These are phyloP conservation scores for Apis mellifera DNA, from an alignment of 1,140 invertebrate genomes.

Conservation along the genomic window Amel_HAv3.1 CM009935.2:6095501-6096000, in stretches of 20 bases:
- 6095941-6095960: no score
- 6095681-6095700: not conserved
- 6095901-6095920: no score
- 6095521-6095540: not conserved
- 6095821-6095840: no score
- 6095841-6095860: no score
- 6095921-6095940: no score
- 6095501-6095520: not conserved
- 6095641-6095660: not conserved
- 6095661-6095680: not conserved
- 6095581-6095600: not conserved
- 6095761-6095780: not conserved
- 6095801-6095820: not conserved
- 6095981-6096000: no score
- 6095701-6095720: not conserved
- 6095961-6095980: no score
- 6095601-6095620: not conserved
- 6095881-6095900: no score
- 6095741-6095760: no score
- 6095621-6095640: not conserved
- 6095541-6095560: not conserved
- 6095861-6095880: no score
- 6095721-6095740: not conserved
- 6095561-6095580: not conserved
- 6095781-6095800: not conserved